A percentile compares a stretch with the other conserved stretches of the same genome.
Conservation (phyloP, 2,888 invertebrate genomes). For the Pasiphila rectangulata region DNA sequence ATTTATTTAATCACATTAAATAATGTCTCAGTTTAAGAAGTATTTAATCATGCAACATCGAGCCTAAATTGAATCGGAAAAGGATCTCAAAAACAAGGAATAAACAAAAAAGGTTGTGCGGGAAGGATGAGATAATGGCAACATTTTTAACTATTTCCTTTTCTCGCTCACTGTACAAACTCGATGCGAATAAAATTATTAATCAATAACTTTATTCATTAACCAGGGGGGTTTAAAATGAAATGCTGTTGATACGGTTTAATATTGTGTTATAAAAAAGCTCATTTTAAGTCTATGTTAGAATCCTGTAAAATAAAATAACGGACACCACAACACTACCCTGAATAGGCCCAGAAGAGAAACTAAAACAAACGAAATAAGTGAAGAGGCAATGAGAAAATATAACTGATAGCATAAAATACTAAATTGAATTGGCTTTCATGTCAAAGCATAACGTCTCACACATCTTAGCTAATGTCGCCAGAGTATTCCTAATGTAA, state of each 20-base stretch:
- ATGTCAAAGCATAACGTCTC: too few species aligned
- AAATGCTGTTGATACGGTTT: conserved; percentile 63
- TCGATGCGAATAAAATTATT: conserved; percentile 52
- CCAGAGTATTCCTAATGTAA: too few species aligned
- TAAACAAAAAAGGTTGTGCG: conserved; percentile 53
- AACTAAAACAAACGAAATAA: conserved; percentile 4
- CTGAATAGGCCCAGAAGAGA: conserved; percentile 3
- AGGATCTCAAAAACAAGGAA: conserved; percentile 37
- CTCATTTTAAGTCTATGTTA: conserved; percentile 21
- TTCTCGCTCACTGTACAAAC: conserved; percentile 73
- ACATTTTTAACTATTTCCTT: conserved; percentile 62
- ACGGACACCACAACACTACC: conserved; percentile 23
- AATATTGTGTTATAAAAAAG: too few species aligned
- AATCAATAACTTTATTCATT: conserved; percentile 33
- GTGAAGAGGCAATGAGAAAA: not conserved
- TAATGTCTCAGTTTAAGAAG: too few species aligned
- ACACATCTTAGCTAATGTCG: too few species aligned
- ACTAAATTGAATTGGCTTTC: too few species aligned
- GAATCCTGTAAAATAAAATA: conserved; percentile 22
- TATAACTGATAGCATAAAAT: too few species aligned
- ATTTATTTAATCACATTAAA: not conserved
- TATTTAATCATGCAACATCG: conserved; percentile 19
- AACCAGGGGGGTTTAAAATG: conserved; percentile 54
- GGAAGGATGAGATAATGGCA: conserved; percentile 60
- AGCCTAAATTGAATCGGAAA: conserved; percentile 22